phyloP scores from a whole-genome alignment of 2,113 vertebrate genomes.

The Hyperoodon ampullatus region DNA sequence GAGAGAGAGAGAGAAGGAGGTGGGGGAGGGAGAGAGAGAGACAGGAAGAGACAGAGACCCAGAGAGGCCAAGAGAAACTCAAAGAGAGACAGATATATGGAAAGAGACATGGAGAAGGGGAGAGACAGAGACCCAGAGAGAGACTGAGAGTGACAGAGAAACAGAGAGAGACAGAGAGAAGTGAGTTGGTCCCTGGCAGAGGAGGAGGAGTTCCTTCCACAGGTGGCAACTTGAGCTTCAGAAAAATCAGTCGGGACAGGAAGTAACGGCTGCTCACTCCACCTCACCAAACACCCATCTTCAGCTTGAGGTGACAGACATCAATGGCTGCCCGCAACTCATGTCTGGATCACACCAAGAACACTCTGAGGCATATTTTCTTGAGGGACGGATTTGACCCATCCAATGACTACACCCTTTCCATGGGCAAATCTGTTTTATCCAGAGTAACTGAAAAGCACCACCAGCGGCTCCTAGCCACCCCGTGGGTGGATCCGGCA shows the following conservation, averaged over 20 bases:
- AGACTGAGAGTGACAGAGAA: not conserved
- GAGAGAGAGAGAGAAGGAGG: not conserved
- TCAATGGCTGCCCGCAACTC: too few relatives aligned
- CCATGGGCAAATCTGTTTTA: not conserved
- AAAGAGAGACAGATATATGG: not conserved
- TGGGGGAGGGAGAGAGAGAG: not conserved
- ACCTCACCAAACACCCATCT: not conserved
- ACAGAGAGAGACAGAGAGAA: not conserved
- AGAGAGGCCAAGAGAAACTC: not conserved
- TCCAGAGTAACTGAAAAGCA: not conserved
- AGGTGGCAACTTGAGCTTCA: not conserved
- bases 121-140: not conserved
- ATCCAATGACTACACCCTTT: not conserved
- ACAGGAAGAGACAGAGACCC: not conserved
- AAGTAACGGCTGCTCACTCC: not conserved
- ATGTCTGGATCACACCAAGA: too few relatives aligned
- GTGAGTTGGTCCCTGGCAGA: not conserved
- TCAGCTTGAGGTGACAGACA: not conserved
- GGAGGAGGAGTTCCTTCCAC: not conserved
- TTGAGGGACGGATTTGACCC: not conserved
- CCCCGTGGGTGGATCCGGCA: fast-evolving
- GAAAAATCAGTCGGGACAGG: not conserved
- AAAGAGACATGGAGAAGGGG: not conserved
- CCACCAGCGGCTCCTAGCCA: fast-evolving
- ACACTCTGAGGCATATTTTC: not conserved